A percentile compares a stretch with the other conserved stretches of the same genome.
Evolutionary conservation across 2,888 invertebrate genomes (phyloP).

Genomic region (Diplolepis rosae): DNA sequence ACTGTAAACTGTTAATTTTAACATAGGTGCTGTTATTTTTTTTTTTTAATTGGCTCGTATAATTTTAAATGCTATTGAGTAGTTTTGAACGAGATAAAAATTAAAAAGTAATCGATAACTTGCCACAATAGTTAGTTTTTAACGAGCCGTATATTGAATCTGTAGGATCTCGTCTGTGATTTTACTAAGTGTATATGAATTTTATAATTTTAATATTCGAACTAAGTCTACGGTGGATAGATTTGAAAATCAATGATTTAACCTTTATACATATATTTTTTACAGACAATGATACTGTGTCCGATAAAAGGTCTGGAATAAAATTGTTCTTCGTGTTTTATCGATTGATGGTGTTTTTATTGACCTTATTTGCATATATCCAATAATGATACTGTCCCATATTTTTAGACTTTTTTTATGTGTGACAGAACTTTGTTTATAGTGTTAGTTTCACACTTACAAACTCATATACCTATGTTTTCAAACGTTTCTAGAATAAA

Average conservation of each 20-base stretch:
- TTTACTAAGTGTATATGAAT: conserved; percentile 1
- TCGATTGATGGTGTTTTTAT: background rate
- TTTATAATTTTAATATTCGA: conserved; percentile 21
- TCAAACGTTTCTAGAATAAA: no score
- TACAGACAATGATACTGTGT: conserved; percentile 23
- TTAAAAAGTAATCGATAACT: background rate
- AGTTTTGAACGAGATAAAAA: background rate
- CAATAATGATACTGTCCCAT: no score
- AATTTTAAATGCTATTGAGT: background rate
- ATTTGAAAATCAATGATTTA: conserved; percentile 1
- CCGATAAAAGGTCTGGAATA: conserved; percentile 1
- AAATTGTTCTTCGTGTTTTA: conserved; percentile 25
- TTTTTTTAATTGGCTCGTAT: background rate
- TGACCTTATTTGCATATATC: no score
- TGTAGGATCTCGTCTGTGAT: conserved; percentile 3
- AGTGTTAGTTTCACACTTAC: no score
- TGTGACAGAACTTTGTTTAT: no score
- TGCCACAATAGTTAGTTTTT: background rate
- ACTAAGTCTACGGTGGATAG: background rate
- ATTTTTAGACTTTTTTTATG: no score
- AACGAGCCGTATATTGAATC: background rate
- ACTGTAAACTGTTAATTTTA: background rate
- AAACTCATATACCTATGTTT: no score
- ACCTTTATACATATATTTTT: conserved; percentile 26
- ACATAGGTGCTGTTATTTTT: background rate